Evolutionary conservation across 2,113 vertebrate species (phyloP), one percentile per base, ranked within the genome.

Genomic region (Phocoena phocoena): DNA sequence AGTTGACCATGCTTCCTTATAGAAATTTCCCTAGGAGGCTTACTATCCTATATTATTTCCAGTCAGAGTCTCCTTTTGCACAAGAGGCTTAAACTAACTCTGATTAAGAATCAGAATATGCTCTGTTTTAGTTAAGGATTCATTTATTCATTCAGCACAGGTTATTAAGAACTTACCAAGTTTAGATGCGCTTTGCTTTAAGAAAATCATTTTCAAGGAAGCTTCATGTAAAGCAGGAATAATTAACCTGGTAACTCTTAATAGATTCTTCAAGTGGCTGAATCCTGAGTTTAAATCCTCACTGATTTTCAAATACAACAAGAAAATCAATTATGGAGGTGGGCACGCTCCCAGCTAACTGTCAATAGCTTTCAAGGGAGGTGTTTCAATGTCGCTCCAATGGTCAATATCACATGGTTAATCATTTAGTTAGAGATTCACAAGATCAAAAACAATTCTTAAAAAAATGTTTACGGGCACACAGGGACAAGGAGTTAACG

Each of bases 161-260:
- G 47, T 50, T 93, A 60, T 92, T 62, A 88, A 88, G 58, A 93
- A 91, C 15, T 44, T 60, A 68, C 44, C 28, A 8, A 58, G 41
- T 92, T 71, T 71, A 50, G 44, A 86, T 58, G n/a, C 38, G 73
- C 31, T 85, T 81, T 11, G 50, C 21, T 87, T 87, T 21, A 93
- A 68, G 67, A 92, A 91, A 77, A 88, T 38, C 4, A 67, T 88
- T 71, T 93, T 86, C 50, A 50, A 97, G 62, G 13, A 41, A 83
- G 55, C 62, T 92, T 88, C 67, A 63, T 20, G 13, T 65, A 90
- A 88, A 95, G 62, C 9, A 18, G 38, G n/a, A 97, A 82, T 67
- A 80, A 89, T 73, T 73, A 62, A 76, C 5, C 38, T 74, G 67
- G 44, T 82, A 92, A 62, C 53, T 96, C 82, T 92, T 90, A 89